Percentiles rank a stretch among this genome's conserved stretches.
These are phyloP conservation scores for Bombycilla garrulus DNA, from an alignment of 2,113 vertebrate species.

Conservation along the genomic window DNA sequence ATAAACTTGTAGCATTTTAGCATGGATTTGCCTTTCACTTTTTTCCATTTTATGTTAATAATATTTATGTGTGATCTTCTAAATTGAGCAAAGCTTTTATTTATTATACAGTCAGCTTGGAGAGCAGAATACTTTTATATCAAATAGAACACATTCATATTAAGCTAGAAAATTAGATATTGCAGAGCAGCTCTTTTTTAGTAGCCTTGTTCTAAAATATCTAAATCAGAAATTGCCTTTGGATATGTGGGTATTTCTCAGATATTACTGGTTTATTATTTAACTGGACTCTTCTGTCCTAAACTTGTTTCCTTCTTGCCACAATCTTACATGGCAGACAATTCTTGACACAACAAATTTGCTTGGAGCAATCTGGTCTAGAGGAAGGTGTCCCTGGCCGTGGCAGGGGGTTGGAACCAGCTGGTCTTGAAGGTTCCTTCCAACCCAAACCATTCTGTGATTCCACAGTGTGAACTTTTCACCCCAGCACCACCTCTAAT, in stretches of 20 bases:
- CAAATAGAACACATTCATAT: not conserved
- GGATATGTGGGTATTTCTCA: not conserved
- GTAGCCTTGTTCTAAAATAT: not conserved
- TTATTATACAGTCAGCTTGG: not conserved
- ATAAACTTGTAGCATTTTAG: not conserved
- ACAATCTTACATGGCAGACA: not conserved
- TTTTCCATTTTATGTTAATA: not conserved
- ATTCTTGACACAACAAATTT: not conserved
- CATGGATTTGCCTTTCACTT: not conserved
- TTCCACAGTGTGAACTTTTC: not conserved
- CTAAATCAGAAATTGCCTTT: not conserved
- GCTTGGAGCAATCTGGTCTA: not conserved
- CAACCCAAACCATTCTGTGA: not conserved
- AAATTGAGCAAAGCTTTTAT: not conserved
- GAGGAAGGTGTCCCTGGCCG: not conserved
- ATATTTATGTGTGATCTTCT: not conserved
- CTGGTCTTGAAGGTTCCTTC: not conserved
- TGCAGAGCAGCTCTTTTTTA: not conserved
- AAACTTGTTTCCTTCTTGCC: not conserved
- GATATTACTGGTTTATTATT: not conserved
- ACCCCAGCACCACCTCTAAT: not conserved
- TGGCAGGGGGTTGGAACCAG: not conserved
- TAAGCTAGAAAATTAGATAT: not conserved
- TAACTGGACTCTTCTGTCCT: not conserved
- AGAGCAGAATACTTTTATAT: not conserved